Evolutionary conservation across 2,888 invertebrate species (phyloP), one percentile per base, ranked within the genome.

Genomic region (Ypsolopha scabrella): DNA sequence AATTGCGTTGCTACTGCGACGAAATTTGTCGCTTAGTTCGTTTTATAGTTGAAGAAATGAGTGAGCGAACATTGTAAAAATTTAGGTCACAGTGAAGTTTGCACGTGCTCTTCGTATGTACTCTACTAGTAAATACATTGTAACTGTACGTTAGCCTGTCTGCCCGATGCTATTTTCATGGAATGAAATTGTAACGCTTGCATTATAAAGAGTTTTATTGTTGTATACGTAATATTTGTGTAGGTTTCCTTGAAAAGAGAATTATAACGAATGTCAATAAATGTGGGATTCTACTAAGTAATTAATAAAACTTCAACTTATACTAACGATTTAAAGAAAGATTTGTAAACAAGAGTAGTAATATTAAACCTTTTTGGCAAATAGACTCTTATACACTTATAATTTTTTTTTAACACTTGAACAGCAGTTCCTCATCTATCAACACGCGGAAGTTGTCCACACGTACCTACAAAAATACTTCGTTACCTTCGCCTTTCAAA

Each of bases 401-500:
- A 43, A 14, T 11, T 43, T 6, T 13, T 43, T 11, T 7, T 13
- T 7, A 41, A 41, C n/a, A 9, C 14, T 11, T 41, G 41, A 10
- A n/a, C n/a, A n/a, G n/a, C n/a, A n/a, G 4, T 24, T 24, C 24
- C 41, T 45, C 41, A 44, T 52, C 24, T 24, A 24, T 4, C 11
- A 43, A 43, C 11, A 43, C 44, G 14, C 50, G 50, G 43, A 50
- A 37, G 44, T 43, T 37, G 14, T 48, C 37, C 37, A n/a, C 46
- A 48, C 13, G 13, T n/a, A 11, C 46, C 37, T 14, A 24, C 39
- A 7, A 24, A 10, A 7, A 36, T 14, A 13, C 38, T 13, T 37
- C 33, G 35, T 41, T 80, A 75, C 72, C 70, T 72, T 72, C 73
- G 68, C 72, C 76, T 77, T 76, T 79, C 72, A 75, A 74, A 73